A percentile compares a stretch with the other conserved stretches of the same genome.
Evolutionary conservation across 2,113 vertebrate species (phyloP).

Genomic region (Rousettus leschenaultii): DNA sequence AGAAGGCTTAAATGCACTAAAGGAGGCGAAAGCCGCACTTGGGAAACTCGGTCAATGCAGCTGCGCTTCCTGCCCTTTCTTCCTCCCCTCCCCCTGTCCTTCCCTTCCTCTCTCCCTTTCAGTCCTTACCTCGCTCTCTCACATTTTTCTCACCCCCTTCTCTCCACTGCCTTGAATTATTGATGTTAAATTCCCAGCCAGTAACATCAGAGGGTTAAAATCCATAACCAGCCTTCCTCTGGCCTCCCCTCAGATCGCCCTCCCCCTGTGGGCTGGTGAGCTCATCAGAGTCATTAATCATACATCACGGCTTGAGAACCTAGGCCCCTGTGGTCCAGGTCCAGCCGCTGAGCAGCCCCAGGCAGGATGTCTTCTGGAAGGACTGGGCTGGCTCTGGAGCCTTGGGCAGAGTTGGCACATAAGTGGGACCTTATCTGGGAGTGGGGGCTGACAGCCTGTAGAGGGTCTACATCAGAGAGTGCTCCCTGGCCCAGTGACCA

Average conservation of each 20-base stretch:
- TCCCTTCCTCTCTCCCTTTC: neutral
- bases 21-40: neutral
- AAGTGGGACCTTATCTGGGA: neutral
- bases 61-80: neutral
- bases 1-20: neutral
- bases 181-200: constrained; percentile 74
- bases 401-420: neutral
- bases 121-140: neutral
- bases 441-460: neutral
- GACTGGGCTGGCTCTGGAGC: neutral
- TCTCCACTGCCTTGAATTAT: constrained; percentile 67
- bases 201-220: constrained; percentile 60
- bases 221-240: constrained; percentile 65
- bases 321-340: constrained; percentile 16
- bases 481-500: neutral
- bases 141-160: constrained; percentile 30
- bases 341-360: neutral
- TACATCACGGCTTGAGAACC: neutral
- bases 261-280: neutral
- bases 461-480: neutral
- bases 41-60: neutral
- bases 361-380: constrained; percentile 14
- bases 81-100: constrained; percentile 4
- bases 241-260: constrained; percentile 36
- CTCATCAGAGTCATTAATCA: constrained; percentile 61